phyloP scores from a whole-genome alignment of 2,113 vertebrate species.

The Raphicerus campestris region DNA sequence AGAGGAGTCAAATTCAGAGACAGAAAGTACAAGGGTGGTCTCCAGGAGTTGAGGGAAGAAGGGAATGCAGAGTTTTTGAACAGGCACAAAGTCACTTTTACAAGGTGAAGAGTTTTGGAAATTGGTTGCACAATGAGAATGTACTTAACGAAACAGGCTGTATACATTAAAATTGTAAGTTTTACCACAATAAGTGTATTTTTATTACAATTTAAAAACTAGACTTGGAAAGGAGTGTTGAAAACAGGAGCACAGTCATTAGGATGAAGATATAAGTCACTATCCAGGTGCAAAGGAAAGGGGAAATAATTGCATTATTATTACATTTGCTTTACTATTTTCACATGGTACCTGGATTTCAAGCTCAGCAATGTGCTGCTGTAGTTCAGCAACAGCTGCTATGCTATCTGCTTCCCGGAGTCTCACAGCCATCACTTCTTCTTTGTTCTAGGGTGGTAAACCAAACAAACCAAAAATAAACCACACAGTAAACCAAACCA shows the following conservation, averaged over 20 bases:
- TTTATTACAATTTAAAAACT: slow-evolving; percentile 5
- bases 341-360: slow-evolving; percentile 92
- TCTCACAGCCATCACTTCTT: slow-evolving; percentile 97
- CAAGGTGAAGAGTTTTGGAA: background rate
- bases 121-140: background rate
- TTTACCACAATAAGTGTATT: background rate
- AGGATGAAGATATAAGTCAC: background rate
- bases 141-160: background rate
- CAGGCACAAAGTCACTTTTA: background rate
- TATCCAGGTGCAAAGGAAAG: background rate
- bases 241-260: background rate
- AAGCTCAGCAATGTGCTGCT: slow-evolving; percentile 96
- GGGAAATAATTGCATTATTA: background rate
- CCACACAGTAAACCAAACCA: background rate
- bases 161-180: background rate
- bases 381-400: slow-evolving; percentile 95
- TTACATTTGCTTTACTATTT: background rate
- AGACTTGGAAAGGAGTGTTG: background rate
- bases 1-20: background rate
- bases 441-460: slow-evolving; percentile 87
- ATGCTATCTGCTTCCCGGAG: slow-evolving; percentile 97
- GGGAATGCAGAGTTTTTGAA: background rate
- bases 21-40: background rate
- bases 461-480: background rate
- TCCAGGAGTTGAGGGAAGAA: background rate